Conservation (phyloP, 2,113 vertebrate species). For the Albula goreensis region DNA sequence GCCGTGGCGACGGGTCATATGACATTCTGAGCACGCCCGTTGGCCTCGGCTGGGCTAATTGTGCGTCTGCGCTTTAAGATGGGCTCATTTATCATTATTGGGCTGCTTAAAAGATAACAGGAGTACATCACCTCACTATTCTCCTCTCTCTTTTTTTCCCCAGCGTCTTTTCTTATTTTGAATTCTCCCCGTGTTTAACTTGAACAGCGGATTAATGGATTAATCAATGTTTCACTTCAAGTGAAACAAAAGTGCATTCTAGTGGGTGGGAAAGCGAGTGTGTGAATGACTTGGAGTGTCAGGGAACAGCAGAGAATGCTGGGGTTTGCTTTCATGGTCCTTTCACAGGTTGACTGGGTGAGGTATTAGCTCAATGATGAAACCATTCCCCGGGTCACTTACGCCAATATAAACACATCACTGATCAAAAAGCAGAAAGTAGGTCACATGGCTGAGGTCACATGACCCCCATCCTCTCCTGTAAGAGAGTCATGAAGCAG, state of each 20-base stretch:
- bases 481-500: neutral
- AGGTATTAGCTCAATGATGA: neutral
- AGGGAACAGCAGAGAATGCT: neutral
- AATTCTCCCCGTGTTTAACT: constrained; percentile 10
- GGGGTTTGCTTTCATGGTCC: neutral
- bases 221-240: neutral
- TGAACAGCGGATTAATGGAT: constrained; percentile 1
- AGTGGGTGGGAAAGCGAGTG: neutral
- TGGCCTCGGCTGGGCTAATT: constrained; percentile 50
- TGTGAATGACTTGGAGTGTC: neutral
- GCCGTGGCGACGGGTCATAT: constrained; percentile 46
- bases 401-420: neutral
- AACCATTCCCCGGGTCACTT: neutral
- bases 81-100: constrained; percentile 64
- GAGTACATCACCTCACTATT: constrained; percentile 34
- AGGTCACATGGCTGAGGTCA: neutral
- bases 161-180: constrained; percentile 36
- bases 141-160: constrained; percentile 1
- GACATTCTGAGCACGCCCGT: constrained; percentile 23
- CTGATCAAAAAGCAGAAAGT: neutral
- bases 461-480: neutral
- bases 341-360: neutral
- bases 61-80: constrained; percentile 54
- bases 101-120: constrained; percentile 46
- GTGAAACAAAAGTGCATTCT: neutral